Base-by-base conservation (phyloP, 1,140 invertebrate species). In the Eumeta japonica region DNA sequence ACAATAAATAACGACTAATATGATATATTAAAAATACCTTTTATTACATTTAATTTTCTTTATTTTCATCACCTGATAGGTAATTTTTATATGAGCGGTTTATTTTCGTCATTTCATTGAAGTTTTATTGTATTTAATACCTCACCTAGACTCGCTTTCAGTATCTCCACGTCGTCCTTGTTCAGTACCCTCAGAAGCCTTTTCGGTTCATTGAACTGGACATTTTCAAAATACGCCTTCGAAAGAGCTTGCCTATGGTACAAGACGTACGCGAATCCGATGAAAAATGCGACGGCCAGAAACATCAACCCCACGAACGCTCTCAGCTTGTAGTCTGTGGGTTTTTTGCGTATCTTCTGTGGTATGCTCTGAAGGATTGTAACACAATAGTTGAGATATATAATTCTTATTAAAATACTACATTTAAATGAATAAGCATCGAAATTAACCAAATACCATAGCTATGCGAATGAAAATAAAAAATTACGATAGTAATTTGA, bases 201-300 rank as follows among this genome's bases (percentile, higher is more conserved):
- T 50, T 89, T 84, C 3, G 84, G 83, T 43, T 89, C 85, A 48
- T 88, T 90, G 68, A 93, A 91, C 55, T 89, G 85, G 27, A 92
- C 86, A 54, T 83, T 84, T 20, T 90, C 82, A 57, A 91, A 92
- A 63, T 92, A 91, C 1, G 87, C 86, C 53, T 83, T 81, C 46
- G 90, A 83, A 3, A 89, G 62, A 1, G 91, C 83, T 55, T 91
- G 85, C 53, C 88, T 87, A 35, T 88, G 83, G 55, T 92, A 92
- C 24, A 89, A 82, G 4, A 89, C 79, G 46, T 92, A 89, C 0
- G 90, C 88, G 50, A 90, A 89, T 3, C 84, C 85, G 3, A 92
- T 83, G 48, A 92, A 79, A 52, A 90, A 87, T 1, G 87, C 82
- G 3, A 92, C 85, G 11, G 83, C 83, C 1, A 92, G 78, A 54